A percentile compares a stretch with the other conserved stretches of the same genome.
phyloP scores from a whole-genome alignment of 1,140 invertebrate genomes.

The Tetramorium parvispinum region DNA sequence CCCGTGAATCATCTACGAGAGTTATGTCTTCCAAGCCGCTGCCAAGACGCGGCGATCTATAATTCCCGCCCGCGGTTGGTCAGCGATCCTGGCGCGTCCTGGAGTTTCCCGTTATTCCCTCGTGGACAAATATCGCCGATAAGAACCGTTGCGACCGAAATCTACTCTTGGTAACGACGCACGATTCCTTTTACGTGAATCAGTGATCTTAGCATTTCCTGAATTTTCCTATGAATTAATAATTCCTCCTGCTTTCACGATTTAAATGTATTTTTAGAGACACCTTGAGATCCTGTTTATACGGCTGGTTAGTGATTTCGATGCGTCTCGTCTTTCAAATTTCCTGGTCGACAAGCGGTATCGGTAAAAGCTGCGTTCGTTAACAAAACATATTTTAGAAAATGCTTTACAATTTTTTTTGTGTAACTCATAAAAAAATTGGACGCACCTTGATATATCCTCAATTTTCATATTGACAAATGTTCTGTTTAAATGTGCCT shows the following conservation, averaged over 20 bases:
- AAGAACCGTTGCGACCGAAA: neutral
- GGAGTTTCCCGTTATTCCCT: neutral
- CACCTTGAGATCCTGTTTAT: neutral
- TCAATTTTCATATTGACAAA: neutral
- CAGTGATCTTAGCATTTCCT: neutral
- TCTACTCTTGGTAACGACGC: neutral
- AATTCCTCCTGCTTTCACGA: neutral
- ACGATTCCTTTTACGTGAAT: neutral
- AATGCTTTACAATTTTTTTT: neutral
- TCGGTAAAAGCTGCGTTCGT: neutral
- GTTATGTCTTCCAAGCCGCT: constrained; percentile 71
- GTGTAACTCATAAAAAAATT: neutral
- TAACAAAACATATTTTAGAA: neutral
- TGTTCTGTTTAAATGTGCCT: neutral
- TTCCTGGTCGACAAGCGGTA: neutral
- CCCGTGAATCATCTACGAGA: constrained; percentile 77
- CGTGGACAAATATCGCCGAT: neutral
- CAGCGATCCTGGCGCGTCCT: constrained; percentile 42
- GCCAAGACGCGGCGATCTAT: constrained; percentile 66
- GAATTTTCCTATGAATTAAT: neutral
- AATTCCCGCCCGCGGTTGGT: constrained; percentile 20
- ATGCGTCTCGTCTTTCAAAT: neutral
- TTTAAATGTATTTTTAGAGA: neutral
- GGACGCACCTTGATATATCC: neutral
- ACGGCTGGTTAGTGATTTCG: neutral